phyloP scores from a whole-genome alignment of 2,113 vertebrate species.

The Mirza zaza region DNA sequence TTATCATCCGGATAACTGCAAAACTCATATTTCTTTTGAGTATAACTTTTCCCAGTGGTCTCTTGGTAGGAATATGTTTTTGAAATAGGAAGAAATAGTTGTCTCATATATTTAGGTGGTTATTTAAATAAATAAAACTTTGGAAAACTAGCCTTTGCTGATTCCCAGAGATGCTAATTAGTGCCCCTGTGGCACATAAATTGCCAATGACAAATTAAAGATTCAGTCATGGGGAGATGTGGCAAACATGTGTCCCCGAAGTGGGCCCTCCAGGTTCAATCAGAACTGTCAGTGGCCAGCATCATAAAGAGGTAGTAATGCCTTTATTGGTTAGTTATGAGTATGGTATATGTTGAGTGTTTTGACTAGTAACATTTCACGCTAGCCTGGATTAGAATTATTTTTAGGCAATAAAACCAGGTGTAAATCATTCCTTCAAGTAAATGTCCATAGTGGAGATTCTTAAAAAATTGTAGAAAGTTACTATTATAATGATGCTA shows the following conservation, averaged over 20 bases:
- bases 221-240: not conserved
- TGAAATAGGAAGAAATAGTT: not conserved
- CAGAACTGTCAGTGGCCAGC: not conserved
- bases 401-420: not conserved
- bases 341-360: not conserved
- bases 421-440: not conserved
- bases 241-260: slow-evolving; percentile 15
- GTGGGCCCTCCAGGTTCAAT: not conserved
- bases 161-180: slow-evolving; percentile 53
- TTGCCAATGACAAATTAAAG: slow-evolving; percentile 46
- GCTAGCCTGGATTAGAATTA: not conserved
- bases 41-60: not conserved
- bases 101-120: not conserved
- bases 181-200: not conserved
- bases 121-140: slow-evolving; percentile 42
- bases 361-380: not conserved
- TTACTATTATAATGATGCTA: not conserved
- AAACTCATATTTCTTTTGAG: not conserved
- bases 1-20: not conserved
- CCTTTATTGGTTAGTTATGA: not conserved
- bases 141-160: slow-evolving; percentile 34
- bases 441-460: not conserved
- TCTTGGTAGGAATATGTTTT: not conserved
- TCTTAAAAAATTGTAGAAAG: not conserved
- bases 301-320: not conserved